Evolutionary conservation across 2,113 vertebrate species (phyloP).

Genomic region (Pseudorectes ferrugineus): DNA sequence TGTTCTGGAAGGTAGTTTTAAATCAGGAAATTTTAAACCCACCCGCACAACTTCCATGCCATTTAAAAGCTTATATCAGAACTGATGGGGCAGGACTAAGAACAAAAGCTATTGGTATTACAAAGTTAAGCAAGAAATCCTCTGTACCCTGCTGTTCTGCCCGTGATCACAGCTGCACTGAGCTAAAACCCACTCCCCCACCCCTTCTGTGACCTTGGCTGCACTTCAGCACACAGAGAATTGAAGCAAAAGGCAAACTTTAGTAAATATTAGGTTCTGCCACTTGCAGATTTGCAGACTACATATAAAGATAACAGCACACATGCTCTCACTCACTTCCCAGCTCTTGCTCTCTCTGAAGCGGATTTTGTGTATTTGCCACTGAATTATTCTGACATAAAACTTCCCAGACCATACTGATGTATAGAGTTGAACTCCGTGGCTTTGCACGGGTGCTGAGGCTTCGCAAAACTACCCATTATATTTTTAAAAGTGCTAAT

Average conservation of each 20-base stretch:
- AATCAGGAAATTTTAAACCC: constrained; percentile 18
- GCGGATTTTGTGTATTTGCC: background rate
- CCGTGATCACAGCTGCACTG: background rate
- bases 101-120: constrained; percentile 43
- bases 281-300: constrained; percentile 1
- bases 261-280: background rate
- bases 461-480: constrained; percentile 42
- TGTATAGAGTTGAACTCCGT: background rate
- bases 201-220: constrained; percentile 10
- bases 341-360: background rate
- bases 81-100: constrained; percentile 37
- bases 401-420: background rate
- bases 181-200: background rate
- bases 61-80: constrained; percentile 36
- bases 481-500: constrained; percentile 46
- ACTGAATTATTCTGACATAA: constrained; percentile 2
- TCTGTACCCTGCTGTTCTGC: constrained; percentile 21
- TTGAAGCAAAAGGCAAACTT: constrained; percentile 16
- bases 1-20: constrained; percentile 26
- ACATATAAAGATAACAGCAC: background rate
- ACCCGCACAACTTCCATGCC: background rate
- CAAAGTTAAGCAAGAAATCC: constrained; percentile 26
- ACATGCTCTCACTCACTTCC: accelerated
- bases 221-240: background rate
- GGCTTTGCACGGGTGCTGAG: background rate